Conservation (phyloP, 2,888 invertebrate species). For the Machimus rusticus region DNA sequence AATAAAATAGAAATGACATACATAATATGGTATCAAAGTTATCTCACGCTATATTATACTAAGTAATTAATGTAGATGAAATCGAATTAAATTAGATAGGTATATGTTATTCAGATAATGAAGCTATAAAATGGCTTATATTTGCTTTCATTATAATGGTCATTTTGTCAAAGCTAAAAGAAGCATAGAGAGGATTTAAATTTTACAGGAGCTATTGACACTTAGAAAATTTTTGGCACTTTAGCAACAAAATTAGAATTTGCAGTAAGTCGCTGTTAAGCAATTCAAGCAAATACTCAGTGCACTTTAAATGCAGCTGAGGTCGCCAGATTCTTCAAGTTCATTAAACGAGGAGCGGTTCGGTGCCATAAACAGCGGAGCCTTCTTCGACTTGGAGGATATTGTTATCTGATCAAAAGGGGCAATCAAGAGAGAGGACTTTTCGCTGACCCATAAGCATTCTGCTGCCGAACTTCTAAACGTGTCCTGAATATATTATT, state of each 20-base stretch:
- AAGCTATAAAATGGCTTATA: no score
- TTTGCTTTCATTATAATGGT: no score
- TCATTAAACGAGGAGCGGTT: background rate
- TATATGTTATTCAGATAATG: no score
- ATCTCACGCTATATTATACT: no score
- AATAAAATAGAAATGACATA: no score
- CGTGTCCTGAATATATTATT: slow-evolving; percentile 22
- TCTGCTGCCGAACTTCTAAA: background rate
- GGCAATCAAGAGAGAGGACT: slow-evolving; percentile 6
- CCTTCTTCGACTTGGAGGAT: background rate
- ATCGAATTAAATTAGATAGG: no score
- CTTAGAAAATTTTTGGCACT: no score
- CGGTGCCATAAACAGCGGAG: background rate
- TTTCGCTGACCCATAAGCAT: slow-evolving; percentile 24
- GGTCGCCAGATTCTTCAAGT: background rate
- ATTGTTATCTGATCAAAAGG: background rate
- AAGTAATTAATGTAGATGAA: no score
- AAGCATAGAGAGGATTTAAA: no score
- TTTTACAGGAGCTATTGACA: no score
- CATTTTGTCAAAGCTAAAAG: no score
- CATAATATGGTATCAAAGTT: no score
- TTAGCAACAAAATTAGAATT: background rate
- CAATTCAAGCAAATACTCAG: background rate
- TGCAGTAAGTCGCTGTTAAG: background rate
- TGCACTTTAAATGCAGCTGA: background rate